Evolutionary conservation across 23 tunicate genomes (phyloP).

Genomic region (Halocynthia aurantium): DNA sequence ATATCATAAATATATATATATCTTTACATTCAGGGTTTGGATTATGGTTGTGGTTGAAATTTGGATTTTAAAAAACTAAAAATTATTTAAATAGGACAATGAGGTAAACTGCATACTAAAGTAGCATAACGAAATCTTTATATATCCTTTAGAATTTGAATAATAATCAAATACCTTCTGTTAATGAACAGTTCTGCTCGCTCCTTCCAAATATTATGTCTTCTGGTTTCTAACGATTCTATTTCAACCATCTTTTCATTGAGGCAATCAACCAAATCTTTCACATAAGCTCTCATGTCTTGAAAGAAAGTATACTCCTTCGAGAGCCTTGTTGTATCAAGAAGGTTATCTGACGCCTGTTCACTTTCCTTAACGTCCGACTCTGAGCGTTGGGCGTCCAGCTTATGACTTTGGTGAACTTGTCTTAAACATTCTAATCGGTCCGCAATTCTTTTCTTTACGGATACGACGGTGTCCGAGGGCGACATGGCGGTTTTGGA

Average conservation of each 20-base stretch:
- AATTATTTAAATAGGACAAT: background rate
- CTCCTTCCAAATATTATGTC: slow-evolving; percentile 48
- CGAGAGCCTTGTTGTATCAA: slow-evolving; percentile 34
- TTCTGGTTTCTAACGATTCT: slow-evolving; percentile 36
- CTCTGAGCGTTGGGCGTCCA: slow-evolving; percentile 32
- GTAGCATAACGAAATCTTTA: too few relatives aligned
- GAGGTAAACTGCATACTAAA: too few relatives aligned
- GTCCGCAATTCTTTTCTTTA: slow-evolving; percentile 45
- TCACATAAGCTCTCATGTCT: slow-evolving; percentile 62
- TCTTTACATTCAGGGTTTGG: too few relatives aligned
- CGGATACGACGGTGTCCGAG: slow-evolving; percentile 7
- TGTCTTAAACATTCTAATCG: slow-evolving; percentile 24
- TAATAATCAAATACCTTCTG: slow-evolving; percentile 4
- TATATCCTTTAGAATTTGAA: too few relatives aligned
- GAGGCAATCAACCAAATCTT: slow-evolving; percentile 67
- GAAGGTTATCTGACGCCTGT: slow-evolving; percentile 51
- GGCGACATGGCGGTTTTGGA: slow-evolving; percentile 7
- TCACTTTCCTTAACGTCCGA: slow-evolving; percentile 52
- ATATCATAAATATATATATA: background rate
- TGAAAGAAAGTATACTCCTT: slow-evolving; percentile 75
- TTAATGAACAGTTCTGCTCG: slow-evolving; percentile 23
- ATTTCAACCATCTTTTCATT: slow-evolving; percentile 55
- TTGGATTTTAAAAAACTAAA: background rate
- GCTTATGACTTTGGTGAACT: slow-evolving; percentile 20
- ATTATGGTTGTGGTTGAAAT: too few relatives aligned